Base-by-base conservation (phyloP, 2,888 invertebrate species). In the Heteromurus nitidus region DNA sequence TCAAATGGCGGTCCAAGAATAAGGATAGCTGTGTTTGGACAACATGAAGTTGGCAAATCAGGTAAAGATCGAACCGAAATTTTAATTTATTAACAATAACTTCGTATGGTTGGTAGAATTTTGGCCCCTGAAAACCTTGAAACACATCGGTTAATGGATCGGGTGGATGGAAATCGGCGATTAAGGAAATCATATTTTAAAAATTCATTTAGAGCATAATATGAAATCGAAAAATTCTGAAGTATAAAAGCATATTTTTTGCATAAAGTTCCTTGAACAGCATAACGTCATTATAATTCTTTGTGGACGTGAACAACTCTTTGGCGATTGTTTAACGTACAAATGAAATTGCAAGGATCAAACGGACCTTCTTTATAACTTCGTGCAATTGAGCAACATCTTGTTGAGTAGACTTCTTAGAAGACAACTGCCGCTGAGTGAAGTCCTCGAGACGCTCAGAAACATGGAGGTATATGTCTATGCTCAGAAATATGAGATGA, bases 41-140 rank as follows among this genome's bases (percentile, higher is more conserved):
- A 93, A 90, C 92, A 93, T 80, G 92, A 94, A 90, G 94, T 94
- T 87, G 94, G 94, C 88, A 94, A 94, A 92, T 94, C 94, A 89
- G 94, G 94, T 94, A 91, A 91, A n/a, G n/a, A n/a, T n/a, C n/a
- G n/a, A n/a, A n/a, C n/a, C n/a, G n/a, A n/a, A n/a, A n/a, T n/a
- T n/a, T n/a, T n/a, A n/a, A 36, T 36, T 5, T 36, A 9, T 36
- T 9, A 9, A 36, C 36, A 36, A 9, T 36, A 36, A 13, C 13
- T 36, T 9, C 5, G 36, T 9, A 36, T 9, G 36, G 36, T 9
- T 13, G 7, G 5, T 36, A 9, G 7, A 36, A 36, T 36, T 13
- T 36, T 36, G 5, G 13, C 36, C 36, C 5, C 36, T 9, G 36
- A 36, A 36, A 36, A 36, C 36, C 13, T 36, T 9, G 7, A 36